phyloP scores from a whole-genome alignment of 2,113 vertebrate species.

The Collichthys lucidus region DNA sequence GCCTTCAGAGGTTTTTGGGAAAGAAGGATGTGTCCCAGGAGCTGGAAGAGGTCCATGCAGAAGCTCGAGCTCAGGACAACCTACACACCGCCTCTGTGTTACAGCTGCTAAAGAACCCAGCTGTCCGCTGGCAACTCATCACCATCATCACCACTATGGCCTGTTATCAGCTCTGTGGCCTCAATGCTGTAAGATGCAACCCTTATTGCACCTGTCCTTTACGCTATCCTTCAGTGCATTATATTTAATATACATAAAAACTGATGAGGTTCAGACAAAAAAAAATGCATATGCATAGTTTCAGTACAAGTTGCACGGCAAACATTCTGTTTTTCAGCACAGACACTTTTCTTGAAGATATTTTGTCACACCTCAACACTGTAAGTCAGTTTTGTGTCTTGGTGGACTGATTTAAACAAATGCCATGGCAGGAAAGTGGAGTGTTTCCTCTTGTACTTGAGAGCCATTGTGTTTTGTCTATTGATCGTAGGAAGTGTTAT shows the following conservation, averaged over 20 bases:
- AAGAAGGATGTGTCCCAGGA: conserved; percentile 89
- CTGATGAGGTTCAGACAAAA: not conserved
- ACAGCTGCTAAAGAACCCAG: conserved; percentile 83
- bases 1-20: conserved; percentile 92
- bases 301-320: not conserved
- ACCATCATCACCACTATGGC: conserved; percentile 91
- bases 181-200: conserved; percentile 90
- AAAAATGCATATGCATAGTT: not conserved
- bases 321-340: not conserved
- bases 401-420: not conserved
- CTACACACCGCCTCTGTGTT: conserved; percentile 78
- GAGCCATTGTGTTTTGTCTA: conserved; percentile 2
- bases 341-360: not conserved
- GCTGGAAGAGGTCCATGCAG: conserved; percentile 88
- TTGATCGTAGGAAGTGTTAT: too few species aligned
- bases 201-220: not conserved
- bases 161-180: conserved; percentile 96
- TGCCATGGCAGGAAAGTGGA: not conserved
- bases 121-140: conserved; percentile 90
- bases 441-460: not conserved
- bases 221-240: not conserved
- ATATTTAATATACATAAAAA: not conserved
- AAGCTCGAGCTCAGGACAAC: conserved; percentile 85
- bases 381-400: not conserved
- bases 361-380: not conserved